Percentiles rank a stretch among this genome's conserved stretches.
These are phyloP conservation scores for Dendrolimus houi DNA, from an alignment of 2,888 invertebrate species.

Conservation along the genomic window DNA sequence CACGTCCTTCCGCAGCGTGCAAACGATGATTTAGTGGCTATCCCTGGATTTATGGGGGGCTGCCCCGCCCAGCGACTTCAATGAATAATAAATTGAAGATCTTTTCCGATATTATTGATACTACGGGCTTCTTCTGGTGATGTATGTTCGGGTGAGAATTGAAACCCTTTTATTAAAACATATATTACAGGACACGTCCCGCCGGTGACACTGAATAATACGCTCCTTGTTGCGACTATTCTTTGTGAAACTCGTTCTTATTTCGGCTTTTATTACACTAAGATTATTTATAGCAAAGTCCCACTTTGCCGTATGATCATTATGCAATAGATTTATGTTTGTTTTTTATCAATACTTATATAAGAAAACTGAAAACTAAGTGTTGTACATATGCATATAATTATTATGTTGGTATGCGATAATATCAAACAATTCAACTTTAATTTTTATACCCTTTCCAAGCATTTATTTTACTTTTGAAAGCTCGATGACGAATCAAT, in stretches of 20 bases:
- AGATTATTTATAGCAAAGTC: constrained; percentile 55
- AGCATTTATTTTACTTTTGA: no score
- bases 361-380: no score
- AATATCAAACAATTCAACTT: no score
- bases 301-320: constrained; percentile 2
- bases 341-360: neutral
- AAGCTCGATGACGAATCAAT: no score
- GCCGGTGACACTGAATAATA: constrained; percentile 72
- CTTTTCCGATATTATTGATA: constrained; percentile 69
- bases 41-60: constrained; percentile 61
- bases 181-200: constrained; percentile 69
- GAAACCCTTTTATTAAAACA: constrained; percentile 76
- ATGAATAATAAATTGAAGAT: constrained; percentile 72
- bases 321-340: neutral
- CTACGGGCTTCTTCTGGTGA: constrained; percentile 58
- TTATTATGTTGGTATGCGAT: no score
- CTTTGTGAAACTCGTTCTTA: constrained; percentile 49
- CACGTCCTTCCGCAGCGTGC: constrained; percentile 41
- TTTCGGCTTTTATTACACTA: constrained; percentile 63
- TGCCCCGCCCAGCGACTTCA: constrained; percentile 55
- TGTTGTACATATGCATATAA: no score
- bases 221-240: constrained; percentile 64
- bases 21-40: constrained; percentile 68
- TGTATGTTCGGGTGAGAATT: constrained; percentile 65
- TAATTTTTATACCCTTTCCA: no score